Evolutionary conservation across 2,888 invertebrate species (phyloP).

Genomic region (Ectemnius lituratus): DNA sequence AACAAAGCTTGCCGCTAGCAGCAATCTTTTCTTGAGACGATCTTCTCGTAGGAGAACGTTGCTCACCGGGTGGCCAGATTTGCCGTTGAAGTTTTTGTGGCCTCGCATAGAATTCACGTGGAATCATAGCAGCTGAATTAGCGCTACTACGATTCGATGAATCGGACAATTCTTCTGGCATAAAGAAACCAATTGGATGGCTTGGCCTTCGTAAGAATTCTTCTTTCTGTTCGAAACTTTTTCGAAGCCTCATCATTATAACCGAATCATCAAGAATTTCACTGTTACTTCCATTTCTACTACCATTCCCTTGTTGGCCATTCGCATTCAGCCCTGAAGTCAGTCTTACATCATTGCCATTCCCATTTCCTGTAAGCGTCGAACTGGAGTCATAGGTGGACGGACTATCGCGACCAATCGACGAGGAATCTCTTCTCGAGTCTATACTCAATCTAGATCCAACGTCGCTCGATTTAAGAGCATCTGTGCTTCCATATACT

Average conservation of each 20-base stretch:
- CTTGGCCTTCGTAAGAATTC: slow-evolving; percentile 90
- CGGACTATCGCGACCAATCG: slow-evolving; percentile 84
- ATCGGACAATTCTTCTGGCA: slow-evolving; percentile 78
- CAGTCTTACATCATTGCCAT: slow-evolving; percentile 2
- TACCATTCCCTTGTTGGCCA: not conserved
- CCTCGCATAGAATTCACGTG: slow-evolving; percentile 87
- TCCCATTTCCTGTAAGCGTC: slow-evolving; percentile 79
- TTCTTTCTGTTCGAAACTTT: slow-evolving; percentile 93
- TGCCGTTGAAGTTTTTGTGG: slow-evolving; percentile 87
- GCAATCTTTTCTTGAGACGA: slow-evolving; percentile 40
- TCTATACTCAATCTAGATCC: slow-evolving; percentile 78
- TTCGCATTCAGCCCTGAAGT: not conserved
- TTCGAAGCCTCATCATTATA: slow-evolving; percentile 87
- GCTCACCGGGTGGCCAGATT: slow-evolving; percentile 83
- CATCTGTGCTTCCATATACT: slow-evolving; percentile 62
- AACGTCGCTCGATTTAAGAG: slow-evolving; percentile 64
- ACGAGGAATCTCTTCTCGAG: slow-evolving; percentile 82
- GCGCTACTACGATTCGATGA: slow-evolving; percentile 1
- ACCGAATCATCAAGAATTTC: slow-evolving; percentile 84
- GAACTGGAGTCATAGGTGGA: slow-evolving; percentile 85
- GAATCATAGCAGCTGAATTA: slow-evolving; percentile 76
- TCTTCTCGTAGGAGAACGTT: slow-evolving; percentile 77
- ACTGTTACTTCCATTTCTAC: not conserved
- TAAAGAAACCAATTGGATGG: slow-evolving; percentile 82
- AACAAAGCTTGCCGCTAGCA: slow-evolving; percentile 21